Percentiles rank a stretch among this genome's conserved stretches.
phyloP scores from a whole-genome alignment of 2,113 vertebrate species.

The Lepus europaeus region DNA sequence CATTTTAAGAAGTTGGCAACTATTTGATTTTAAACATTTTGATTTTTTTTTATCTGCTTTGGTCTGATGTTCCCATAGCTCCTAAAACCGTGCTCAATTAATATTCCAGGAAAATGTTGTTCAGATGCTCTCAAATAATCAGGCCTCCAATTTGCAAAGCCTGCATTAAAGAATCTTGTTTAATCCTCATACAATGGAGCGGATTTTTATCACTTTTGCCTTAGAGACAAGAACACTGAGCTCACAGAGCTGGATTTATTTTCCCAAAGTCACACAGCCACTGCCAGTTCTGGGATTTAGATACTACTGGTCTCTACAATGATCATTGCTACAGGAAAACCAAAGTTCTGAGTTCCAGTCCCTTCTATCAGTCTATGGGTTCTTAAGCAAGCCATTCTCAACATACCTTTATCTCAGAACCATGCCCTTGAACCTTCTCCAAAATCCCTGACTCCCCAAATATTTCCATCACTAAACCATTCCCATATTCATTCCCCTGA shows the following conservation, averaged over 20 bases:
- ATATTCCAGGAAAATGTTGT: neutral
- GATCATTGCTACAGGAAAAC: neutral
- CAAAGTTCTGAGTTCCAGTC: neutral
- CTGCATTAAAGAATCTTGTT: neutral
- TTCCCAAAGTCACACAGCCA: neutral
- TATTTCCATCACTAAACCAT: neutral
- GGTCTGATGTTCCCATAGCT: neutral
- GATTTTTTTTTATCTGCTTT: neutral
- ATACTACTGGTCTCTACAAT: neutral
- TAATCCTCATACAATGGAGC: neutral
- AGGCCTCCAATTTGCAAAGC: neutral
- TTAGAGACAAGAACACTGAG: conserved; percentile 25
- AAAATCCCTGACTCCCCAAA: neutral
- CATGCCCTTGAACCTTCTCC: neutral
- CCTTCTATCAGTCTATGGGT: neutral
- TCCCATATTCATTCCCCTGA: neutral
- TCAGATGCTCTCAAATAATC: neutral
- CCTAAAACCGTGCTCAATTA: conserved; percentile 2
- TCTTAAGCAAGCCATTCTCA: neutral
- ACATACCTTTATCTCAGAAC: neutral
- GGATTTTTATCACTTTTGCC: neutral
- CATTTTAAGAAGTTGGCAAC: conserved; percentile 2
- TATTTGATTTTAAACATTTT: conserved; percentile 3
- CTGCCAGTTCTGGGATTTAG: neutral
- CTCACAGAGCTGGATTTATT: neutral